Percentiles rank a stretch among this genome's conserved stretches.
Evolutionary conservation across 2,888 invertebrate species (phyloP).

Genomic region (Phalangium opilio): DNA sequence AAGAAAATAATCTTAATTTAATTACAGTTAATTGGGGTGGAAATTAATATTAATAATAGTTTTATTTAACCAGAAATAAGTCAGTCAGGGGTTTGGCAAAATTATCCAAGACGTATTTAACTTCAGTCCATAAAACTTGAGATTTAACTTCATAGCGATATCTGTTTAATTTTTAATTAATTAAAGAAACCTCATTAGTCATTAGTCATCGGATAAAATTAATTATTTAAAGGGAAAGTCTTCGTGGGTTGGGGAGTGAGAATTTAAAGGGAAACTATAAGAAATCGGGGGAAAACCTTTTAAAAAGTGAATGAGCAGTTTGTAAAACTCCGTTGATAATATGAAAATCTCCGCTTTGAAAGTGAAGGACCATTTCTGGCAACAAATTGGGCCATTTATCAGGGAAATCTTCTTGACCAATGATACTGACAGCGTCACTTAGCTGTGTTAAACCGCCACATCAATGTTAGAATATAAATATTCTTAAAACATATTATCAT

Average conservation of each 20-base stretch:
- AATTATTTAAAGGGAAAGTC: no score
- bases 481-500: slow-evolving; percentile 1
- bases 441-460: slow-evolving; percentile 33
- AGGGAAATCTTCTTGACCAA: slow-evolving; percentile 94
- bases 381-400: slow-evolving; percentile 89
- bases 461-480: neutral
- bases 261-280: no score
- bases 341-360: slow-evolving; percentile 74
- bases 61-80: slow-evolving; percentile 53
- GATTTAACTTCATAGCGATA: slow-evolving; percentile 94
- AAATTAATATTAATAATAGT: no score
- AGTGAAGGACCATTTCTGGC: slow-evolving; percentile 81
- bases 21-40: slow-evolving; percentile 8
- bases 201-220: slow-evolving; percentile 1
- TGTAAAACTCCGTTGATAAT: slow-evolving; percentile 84
- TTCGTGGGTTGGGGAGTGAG: no score
- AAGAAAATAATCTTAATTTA: neutral
- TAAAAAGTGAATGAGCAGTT: slow-evolving; percentile 92
- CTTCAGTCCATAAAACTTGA: slow-evolving; percentile 86
- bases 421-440: slow-evolving; percentile 87
- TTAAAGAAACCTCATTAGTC: slow-evolving; percentile 8
- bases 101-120: slow-evolving; percentile 84
- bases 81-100: slow-evolving; percentile 89
- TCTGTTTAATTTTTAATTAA: no score
- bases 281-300: slow-evolving; percentile 38